Evolutionary conservation across 1,140 invertebrate genomes (phyloP).

Genomic region (Drosophila truncata): DNA sequence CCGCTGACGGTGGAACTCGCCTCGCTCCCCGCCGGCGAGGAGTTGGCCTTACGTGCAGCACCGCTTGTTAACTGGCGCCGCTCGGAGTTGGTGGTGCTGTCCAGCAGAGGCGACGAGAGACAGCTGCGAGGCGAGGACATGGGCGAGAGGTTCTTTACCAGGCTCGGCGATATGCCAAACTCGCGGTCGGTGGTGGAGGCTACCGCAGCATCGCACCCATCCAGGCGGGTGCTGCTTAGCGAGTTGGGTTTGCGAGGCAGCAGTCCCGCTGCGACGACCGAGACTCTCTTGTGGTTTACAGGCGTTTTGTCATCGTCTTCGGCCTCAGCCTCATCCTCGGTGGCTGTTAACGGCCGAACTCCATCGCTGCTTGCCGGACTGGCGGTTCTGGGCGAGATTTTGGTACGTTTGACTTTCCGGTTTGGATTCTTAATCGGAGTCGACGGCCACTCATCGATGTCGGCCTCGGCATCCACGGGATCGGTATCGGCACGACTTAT

Average conservation of each 20-base stretch:
- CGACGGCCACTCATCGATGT: slow-evolving; percentile 74
- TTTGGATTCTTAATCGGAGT: slow-evolving; percentile 61
- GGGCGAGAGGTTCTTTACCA: slow-evolving; percentile 61
- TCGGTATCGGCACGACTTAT: slow-evolving; percentile 42
- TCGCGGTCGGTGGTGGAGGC: slow-evolving; percentile 64
- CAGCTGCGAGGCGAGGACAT: slow-evolving; percentile 73
- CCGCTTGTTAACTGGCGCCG: slow-evolving; percentile 34
- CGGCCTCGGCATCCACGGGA: slow-evolving; percentile 44
- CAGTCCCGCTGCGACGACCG: slow-evolving; percentile 11
- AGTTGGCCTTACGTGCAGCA: slow-evolving; percentile 44
- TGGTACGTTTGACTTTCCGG: slow-evolving; percentile 52
- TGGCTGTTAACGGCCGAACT: slow-evolving; percentile 49
- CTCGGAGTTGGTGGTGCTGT: slow-evolving; percentile 69
- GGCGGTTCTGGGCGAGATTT: slow-evolving; percentile 45
- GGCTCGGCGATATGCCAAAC: slow-evolving; percentile 68
- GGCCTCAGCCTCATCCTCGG: slow-evolving; percentile 58
- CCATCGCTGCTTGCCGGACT: slow-evolving; percentile 72
- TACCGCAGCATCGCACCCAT: slow-evolving; percentile 57
- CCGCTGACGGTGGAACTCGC: slow-evolving; percentile 55
- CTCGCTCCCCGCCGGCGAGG: slow-evolving; percentile 72
- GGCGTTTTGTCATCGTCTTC: slow-evolving; percentile 66
- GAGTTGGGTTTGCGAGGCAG: slow-evolving; percentile 42
- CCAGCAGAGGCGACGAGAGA: slow-evolving; percentile 67
- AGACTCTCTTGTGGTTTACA: slow-evolving; percentile 52
- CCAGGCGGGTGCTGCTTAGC: slow-evolving; percentile 66